Percentiles rank a stretch among this genome's conserved stretches.
Evolutionary conservation across 2,888 invertebrate species (phyloP).

Genomic region (Cyaniris semiargus): DNA sequence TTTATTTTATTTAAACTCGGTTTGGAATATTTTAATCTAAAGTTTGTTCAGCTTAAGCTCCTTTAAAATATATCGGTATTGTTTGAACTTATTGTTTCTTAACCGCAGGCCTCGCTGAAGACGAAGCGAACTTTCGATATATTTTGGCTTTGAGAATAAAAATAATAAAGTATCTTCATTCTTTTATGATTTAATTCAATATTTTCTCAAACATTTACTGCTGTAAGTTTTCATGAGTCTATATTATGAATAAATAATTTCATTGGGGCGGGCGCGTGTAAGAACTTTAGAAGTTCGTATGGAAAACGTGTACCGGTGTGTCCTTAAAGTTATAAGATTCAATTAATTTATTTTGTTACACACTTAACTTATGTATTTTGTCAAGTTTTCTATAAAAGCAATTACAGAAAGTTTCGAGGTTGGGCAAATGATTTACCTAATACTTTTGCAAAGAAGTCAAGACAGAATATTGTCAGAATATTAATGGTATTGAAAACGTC

Average conservation of each 20-base stretch:
- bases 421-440: too few relatives aligned
- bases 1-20: slow-evolving; percentile 1
- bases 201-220: slow-evolving; percentile 8
- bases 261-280: not conserved
- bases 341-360: too few relatives aligned
- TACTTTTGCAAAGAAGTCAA: too few relatives aligned
- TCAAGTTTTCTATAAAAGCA: too few relatives aligned
- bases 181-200: not conserved
- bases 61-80: not conserved
- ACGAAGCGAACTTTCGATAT: not conserved
- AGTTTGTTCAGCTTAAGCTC: not conserved
- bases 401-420: too few relatives aligned
- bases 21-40: not conserved
- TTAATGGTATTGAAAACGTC: too few relatives aligned
- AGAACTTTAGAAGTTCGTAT: not conserved
- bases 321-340: not conserved
- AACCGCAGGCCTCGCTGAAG: not conserved
- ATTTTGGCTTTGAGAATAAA: not conserved
- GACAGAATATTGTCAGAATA: too few relatives aligned
- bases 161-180: too few relatives aligned
- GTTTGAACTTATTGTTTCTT: not conserved
- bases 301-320: not conserved
- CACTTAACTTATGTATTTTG: too few relatives aligned
- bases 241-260: slow-evolving; percentile 9
- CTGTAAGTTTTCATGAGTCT: not conserved